phyloP scores from a whole-genome alignment of 2,888 invertebrate genomes.

The Odontocolon sp. region DNA sequence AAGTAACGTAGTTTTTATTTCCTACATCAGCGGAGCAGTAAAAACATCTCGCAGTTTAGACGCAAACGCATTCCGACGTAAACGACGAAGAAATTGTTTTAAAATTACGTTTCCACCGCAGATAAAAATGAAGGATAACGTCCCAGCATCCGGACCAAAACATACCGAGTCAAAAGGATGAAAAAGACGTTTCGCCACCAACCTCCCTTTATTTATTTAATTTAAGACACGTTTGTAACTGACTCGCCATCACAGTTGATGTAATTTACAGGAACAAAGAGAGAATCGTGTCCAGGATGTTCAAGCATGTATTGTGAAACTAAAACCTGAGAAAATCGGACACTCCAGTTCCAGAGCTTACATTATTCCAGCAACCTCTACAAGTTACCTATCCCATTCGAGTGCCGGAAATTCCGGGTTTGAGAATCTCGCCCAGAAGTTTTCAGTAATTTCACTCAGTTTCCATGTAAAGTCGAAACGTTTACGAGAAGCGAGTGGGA shows the following conservation, averaged over 20 bases:
- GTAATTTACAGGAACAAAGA: constrained; percentile 23
- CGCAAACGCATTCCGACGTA: not conserved
- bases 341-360: too few relatives aligned
- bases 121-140: not conserved
- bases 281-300: not conserved
- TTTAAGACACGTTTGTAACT: constrained; percentile 59
- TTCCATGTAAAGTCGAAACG: constrained; percentile 5
- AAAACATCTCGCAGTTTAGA: constrained; percentile 22
- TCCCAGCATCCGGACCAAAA: not conserved
- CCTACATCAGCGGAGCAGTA: not conserved
- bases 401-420: not conserved
- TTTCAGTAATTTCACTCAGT: constrained; percentile 35
- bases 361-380: too few relatives aligned
- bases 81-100: constrained; percentile 47
- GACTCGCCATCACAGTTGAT: constrained; percentile 36
- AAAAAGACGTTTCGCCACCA: constrained; percentile 25
- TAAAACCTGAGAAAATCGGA: too few relatives aligned
- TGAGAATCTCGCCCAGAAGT: constrained; percentile 24
- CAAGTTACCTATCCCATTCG: too few relatives aligned
- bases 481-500: not conserved
- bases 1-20: not conserved
- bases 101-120: constrained; percentile 47
- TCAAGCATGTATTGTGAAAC: too few relatives aligned
- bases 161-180: not conserved
- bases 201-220: constrained; percentile 46